phyloP scores from a whole-genome alignment of 2,113 vertebrate species.

The Tetrao urogallus region DNA sequence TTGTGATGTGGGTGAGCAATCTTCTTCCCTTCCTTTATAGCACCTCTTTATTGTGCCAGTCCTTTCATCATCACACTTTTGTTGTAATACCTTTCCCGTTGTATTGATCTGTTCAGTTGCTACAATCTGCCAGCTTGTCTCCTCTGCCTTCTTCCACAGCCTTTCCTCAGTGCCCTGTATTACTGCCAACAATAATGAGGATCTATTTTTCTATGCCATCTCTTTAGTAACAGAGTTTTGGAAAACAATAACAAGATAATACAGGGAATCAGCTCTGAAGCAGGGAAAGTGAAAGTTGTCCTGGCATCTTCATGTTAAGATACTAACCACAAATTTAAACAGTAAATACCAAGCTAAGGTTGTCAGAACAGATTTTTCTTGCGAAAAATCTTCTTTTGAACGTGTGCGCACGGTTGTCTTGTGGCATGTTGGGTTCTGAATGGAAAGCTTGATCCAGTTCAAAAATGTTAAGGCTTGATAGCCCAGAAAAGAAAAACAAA shows the following conservation, averaged over 20 bases:
- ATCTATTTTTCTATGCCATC: background rate
- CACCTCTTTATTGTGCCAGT: no score
- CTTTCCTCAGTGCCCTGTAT: background rate
- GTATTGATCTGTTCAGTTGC: no score
- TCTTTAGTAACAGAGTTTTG: background rate
- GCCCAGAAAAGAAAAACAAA: background rate
- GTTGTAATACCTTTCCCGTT: no score
- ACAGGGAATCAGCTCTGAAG: background rate
- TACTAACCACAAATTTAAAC: background rate
- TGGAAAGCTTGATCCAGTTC: background rate
- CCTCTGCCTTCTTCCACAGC: background rate
- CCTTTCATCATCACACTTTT: no score
- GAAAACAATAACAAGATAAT: background rate
- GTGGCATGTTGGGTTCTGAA: background rate
- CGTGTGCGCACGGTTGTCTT: background rate
- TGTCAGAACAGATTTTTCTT: background rate
- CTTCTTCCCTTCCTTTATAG: no score
- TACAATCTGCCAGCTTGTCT: background rate
- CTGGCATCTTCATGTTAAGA: background rate
- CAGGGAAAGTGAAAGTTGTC: background rate
- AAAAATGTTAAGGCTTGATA: background rate
- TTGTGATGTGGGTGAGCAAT: no score
- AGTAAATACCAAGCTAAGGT: background rate
- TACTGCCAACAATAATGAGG: fast-evolving
- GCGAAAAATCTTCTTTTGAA: background rate